phyloP scores from a whole-genome alignment of 2,797 vertebrate genomes.

The Sciurus carolinensis region DNA sequence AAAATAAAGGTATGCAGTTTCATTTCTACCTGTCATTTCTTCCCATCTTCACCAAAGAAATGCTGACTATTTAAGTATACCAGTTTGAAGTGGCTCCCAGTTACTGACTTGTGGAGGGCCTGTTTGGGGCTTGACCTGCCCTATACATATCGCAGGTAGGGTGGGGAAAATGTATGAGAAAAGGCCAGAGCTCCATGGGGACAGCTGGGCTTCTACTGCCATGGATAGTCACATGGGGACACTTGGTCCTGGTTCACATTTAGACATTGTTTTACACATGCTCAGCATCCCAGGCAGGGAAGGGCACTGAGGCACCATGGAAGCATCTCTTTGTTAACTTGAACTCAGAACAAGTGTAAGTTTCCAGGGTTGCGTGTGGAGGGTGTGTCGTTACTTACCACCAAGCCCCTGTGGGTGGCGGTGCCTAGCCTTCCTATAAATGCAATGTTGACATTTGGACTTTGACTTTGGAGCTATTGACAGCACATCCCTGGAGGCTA shows the following conservation, averaged over 20 bases:
- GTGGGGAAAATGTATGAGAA: not conserved
- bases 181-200: accelerated
- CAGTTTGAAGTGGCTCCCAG: not conserved
- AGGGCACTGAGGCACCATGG: not conserved
- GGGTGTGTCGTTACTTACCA: not conserved
- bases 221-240: not conserved
- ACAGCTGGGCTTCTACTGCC: not conserved
- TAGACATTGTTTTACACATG: not conserved
- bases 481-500: slow-evolving; percentile 68
- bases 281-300: not conserved
- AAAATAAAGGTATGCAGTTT: not conserved
- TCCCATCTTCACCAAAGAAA: not conserved
- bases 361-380: not conserved
- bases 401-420: slow-evolving; percentile 76
- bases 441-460: slow-evolving; percentile 82
- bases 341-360: not conserved
- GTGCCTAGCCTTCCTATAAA: slow-evolving; percentile 85
- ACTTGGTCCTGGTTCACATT: not conserved
- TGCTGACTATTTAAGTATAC: not conserved
- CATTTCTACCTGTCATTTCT: not conserved
- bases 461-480: slow-evolving; percentile 87
- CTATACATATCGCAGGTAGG: accelerated
- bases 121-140: not conserved
- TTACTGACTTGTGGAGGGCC: not conserved
- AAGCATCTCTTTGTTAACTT: not conserved